These are phyloP conservation scores for Penelope pileata DNA, from an alignment of 2,113 vertebrate species.

Conservation along the genomic window DNA sequence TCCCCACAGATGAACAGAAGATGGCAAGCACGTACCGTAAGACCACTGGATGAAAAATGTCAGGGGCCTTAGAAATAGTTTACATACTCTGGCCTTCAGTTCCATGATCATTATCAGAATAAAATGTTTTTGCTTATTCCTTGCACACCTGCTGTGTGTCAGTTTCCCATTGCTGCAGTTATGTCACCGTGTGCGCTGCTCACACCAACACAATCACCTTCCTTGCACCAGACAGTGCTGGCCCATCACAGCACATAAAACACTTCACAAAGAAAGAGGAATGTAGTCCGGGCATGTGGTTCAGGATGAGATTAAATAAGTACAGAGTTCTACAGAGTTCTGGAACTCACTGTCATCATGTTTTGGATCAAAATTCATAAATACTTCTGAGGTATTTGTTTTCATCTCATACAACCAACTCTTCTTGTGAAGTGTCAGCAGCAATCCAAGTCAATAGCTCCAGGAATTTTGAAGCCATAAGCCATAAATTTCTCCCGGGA, in stretches of 20 bases:
- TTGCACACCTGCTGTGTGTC: conserved; percentile 67
- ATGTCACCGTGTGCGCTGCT: accelerated
- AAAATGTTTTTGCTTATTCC: conserved; percentile 45
- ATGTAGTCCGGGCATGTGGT: neutral
- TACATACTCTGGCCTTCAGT: conserved; percentile 57
- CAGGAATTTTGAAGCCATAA: conserved; percentile 4
- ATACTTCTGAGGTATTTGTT: conserved; percentile 35
- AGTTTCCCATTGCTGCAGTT: conserved; percentile 15
- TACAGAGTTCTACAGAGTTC: neutral
- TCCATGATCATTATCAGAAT: conserved; percentile 65
- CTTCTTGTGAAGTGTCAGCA: neutral
- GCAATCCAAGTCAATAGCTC: neutral
- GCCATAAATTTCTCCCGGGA: neutral
- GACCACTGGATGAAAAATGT: neutral
- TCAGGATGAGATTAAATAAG: conserved; percentile 17
- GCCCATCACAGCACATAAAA: neutral
- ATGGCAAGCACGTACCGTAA: neutral
- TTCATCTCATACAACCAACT: neutral
- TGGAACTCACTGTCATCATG: neutral
- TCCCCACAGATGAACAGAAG: conserved; percentile 27
- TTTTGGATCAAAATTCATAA: conserved; percentile 14
- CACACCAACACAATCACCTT: neutral
- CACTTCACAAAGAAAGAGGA: neutral
- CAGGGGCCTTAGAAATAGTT: conserved; percentile 51
- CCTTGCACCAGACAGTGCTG: neutral